Evolutionary conservation across 1,140 invertebrate genomes (phyloP), one percentile per base, ranked within the genome.

Genomic region (Lordiphosa stackelbergi): DNA sequence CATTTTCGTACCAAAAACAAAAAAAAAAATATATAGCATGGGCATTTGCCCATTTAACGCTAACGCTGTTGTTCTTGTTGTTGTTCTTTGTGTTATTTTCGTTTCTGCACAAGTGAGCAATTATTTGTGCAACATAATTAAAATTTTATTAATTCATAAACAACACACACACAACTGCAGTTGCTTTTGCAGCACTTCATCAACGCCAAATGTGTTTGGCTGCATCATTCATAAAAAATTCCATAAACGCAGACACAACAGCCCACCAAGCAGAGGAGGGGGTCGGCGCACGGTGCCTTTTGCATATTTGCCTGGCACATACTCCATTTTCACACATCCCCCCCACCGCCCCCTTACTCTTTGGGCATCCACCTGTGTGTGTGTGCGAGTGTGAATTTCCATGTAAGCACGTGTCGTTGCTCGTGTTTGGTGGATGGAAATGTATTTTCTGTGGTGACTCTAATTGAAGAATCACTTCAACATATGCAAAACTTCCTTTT

Each of bases 91-190:
- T 43, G 13, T 16, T 41, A 9, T 41, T 16, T 7, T 41, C 5
- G 19, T 66, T 68, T 71, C 64, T 59, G 68, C 73, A 73, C 73
- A 78, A 77, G 68, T 68, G 73, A 62, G 66, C 73, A 75, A 77
- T 75, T 77, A 75, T 72, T 75, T 77, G 68, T 77, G 73, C 73
- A 77, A 77, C 73, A 77, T 77, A 77, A 77, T 77, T 72, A 78
- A 78, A 77, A 72, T 77, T 71, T 75, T 77, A 75, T 77, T 75
- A 77, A 77, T 77, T 77, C 73, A 77, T 78, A 77, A 78, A 78
- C 73, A 77, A 31, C 28, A 31, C 28, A 8, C 28, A 31, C 28
- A 13, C 28, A 36, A 12, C 56, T 65, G 54, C 53, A 59, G 60
- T 48, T 60, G 46, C 47, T 63, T 49, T 55, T 55, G 47, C 49